A percentile compares a stretch with the other conserved stretches of the same genome.
phyloP scores from a whole-genome alignment of 2,888 invertebrate species.

The Cataglyphis altisquamis region DNA sequence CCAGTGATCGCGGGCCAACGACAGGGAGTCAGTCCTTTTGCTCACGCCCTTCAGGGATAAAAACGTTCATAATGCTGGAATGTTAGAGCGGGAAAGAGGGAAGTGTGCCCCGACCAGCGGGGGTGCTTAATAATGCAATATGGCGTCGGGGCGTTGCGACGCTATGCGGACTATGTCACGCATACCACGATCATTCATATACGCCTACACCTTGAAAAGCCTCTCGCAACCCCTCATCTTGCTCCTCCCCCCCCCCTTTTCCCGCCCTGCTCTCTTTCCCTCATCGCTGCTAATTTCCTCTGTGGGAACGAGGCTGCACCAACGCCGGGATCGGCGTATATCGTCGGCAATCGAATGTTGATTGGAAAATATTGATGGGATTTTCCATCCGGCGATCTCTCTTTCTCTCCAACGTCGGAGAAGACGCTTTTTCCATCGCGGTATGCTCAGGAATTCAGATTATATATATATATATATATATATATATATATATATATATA shows the following conservation, averaged over 20 bases:
- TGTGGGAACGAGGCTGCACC: slow-evolving; percentile 38
- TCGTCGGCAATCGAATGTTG: slow-evolving; percentile 82
- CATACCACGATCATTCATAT: slow-evolving; percentile 82
- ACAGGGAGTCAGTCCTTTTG: slow-evolving; percentile 2
- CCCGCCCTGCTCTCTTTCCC: slow-evolving; percentile 11
- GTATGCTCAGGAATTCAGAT: slow-evolving; percentile 64
- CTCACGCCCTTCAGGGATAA: slow-evolving; percentile 77
- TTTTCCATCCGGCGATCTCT: slow-evolving; percentile 60
- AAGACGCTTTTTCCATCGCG: slow-evolving; percentile 65
- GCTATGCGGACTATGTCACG: slow-evolving; percentile 85
- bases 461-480: slow-evolving; percentile 61
- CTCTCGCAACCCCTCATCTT: slow-evolving; percentile 51
- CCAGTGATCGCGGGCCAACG: slow-evolving; percentile 35
- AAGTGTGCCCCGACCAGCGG: slow-evolving; percentile 55
- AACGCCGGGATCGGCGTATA: slow-evolving; percentile 66
- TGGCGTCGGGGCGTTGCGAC: slow-evolving; percentile 83
- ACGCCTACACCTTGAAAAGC: slow-evolving; percentile 76
- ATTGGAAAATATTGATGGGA: slow-evolving; percentile 85
- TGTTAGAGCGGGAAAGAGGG: slow-evolving; percentile 75
- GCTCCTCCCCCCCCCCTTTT: background rate
- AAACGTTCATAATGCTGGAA: slow-evolving; percentile 85
- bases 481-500: background rate
- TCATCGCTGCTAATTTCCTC: slow-evolving; percentile 2
- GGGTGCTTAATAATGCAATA: slow-evolving; percentile 86
- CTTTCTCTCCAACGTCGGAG: slow-evolving; percentile 17